A percentile compares a stretch with the other conserved stretches of the same genome.
These are phyloP conservation scores for Syritta pipiens DNA, from an alignment of 2,888 invertebrate species.

Conservation along the genomic window DNA sequence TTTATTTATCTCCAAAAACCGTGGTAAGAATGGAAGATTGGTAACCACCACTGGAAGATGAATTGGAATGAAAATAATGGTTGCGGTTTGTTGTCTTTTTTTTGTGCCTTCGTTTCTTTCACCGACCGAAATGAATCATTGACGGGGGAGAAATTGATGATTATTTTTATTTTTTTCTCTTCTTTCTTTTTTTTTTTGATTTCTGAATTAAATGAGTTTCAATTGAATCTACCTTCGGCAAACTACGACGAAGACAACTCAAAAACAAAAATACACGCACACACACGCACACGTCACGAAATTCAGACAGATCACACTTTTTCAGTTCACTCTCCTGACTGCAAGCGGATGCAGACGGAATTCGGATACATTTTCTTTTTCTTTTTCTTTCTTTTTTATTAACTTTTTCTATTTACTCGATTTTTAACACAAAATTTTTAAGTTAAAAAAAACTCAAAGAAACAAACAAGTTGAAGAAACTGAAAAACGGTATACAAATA, in stretches of 20 bases:
- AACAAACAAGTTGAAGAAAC: conserved; percentile 18
- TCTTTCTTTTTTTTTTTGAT: background rate
- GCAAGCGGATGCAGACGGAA: too few relatives aligned
- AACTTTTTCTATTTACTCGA: background rate
- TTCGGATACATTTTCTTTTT: background rate
- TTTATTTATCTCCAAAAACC: conserved; percentile 21
- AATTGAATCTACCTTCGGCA: conserved; percentile 23
- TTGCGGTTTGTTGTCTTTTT: conserved; percentile 68
- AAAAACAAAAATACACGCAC: background rate
- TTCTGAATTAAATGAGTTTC: conserved; percentile 22
- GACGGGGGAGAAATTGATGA: too few relatives aligned
- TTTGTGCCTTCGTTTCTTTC: background rate
- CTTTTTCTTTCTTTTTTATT: background rate
- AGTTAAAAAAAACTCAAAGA: conserved; percentile 17
- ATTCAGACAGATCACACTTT: too few relatives aligned
- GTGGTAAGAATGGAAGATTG: conserved; percentile 14
- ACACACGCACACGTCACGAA: background rate
- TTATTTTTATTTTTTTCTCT: too few relatives aligned
- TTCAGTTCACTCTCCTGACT: too few relatives aligned
- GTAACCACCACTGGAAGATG: conserved; percentile 38
- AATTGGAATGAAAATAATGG: conserved; percentile 67
- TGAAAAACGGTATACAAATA: conserved; percentile 32
- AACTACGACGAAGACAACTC: too few relatives aligned
- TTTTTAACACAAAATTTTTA: conserved; percentile 9
- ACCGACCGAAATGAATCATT: background rate